phyloP scores from a whole-genome alignment of 2,797 vertebrate species.

The Bradypodion pumilum region DNA sequence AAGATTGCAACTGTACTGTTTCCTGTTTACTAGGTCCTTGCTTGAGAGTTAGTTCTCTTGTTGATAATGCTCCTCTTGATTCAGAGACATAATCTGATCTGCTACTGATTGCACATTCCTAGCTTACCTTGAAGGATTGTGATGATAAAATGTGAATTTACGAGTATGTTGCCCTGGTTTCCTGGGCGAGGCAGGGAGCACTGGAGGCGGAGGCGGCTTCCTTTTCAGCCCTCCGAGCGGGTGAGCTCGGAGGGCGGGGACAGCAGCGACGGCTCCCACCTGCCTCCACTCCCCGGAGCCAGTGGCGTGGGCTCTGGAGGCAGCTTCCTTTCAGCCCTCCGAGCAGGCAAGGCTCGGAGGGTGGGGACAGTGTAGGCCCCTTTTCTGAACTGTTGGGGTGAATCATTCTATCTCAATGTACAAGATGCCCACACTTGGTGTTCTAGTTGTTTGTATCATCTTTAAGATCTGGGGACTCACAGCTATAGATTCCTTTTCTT shows the following conservation, averaged over 20 bases:
- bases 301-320: no score
- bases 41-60: not conserved
- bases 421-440: not conserved
- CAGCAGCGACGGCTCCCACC: no score
- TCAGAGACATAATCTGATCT: not conserved
- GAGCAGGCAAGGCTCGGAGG: no score
- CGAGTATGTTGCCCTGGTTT: not conserved
- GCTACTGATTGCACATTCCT: not conserved
- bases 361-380: no score
- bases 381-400: no score
- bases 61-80: not conserved
- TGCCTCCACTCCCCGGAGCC: no score
- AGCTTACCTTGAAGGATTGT: not conserved
- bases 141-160: not conserved
- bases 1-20: not conserved
- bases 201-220: no score
- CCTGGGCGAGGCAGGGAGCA: no score
- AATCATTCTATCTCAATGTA: no score
- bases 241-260: no score
- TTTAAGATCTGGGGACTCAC: conserved; percentile 20
- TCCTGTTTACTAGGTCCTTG: not conserved
- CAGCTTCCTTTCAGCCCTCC: no score
- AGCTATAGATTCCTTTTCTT: conserved; percentile 40
- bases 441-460: not conserved
- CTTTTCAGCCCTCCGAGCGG: no score